phyloP scores from a whole-genome alignment of 1,140 invertebrate genomes.

The Pygmarrhopalites habei region DNA sequence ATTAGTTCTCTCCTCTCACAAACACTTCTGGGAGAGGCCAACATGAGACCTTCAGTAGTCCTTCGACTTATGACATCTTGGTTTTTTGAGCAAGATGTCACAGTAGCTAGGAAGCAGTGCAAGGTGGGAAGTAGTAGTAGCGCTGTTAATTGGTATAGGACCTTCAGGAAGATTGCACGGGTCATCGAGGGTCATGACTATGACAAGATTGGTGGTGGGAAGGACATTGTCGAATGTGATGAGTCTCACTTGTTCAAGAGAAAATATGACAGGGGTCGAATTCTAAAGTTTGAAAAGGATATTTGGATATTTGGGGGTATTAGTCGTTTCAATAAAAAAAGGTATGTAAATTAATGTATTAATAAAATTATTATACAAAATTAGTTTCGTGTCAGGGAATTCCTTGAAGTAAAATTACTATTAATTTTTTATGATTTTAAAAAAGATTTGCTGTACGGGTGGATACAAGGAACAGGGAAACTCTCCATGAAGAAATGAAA shows the following conservation, averaged over 20 bases:
- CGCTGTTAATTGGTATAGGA: conserved; percentile 2
- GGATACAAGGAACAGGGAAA: no score
- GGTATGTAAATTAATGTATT: no score
- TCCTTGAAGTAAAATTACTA: no score
- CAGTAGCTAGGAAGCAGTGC: neutral
- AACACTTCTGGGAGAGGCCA: no score
- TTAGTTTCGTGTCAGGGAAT: no score
- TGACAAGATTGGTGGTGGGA: conserved; percentile 6
- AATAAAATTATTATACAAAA: no score
- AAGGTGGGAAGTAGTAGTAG: neutral
- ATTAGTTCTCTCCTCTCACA: no score
- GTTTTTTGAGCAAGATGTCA: neutral
- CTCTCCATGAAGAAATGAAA: no score
- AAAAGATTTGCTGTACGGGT: no score
- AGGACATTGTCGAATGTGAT: conserved; percentile 13
- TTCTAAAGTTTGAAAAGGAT: neutral
- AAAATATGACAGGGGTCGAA: conserved; percentile 13
- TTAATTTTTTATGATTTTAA: no score
- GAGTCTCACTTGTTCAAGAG: no score
- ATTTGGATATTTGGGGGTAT: conserved; percentile 21
- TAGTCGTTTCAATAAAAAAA: conserved; percentile 2
- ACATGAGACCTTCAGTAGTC: neutral
- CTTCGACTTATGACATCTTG: neutral
- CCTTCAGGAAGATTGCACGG: neutral
- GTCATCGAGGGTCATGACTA: neutral